Base-by-base conservation (phyloP, 2,888 invertebrate species). In the Gymnocheta viridis region DNA sequence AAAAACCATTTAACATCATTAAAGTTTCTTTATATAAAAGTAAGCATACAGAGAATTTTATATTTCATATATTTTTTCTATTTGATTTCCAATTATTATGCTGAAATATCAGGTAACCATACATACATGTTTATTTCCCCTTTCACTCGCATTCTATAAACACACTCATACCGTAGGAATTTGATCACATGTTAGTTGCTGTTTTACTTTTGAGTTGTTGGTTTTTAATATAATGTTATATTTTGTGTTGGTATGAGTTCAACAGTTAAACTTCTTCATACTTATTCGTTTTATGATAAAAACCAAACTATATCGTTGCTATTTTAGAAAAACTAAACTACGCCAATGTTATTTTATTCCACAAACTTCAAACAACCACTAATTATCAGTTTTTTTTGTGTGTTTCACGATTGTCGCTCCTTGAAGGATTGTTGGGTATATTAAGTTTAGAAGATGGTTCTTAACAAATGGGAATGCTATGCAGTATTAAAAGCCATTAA, bases 1-100 rank as follows among this genome's bases (percentile, higher is more conserved):
- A 84, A 84, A 84, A 84, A 84, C 58, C 77, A 84, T 84, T 84
- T 73, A 77, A 81, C 72, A 81, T 84, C 77, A 84, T 84, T 84
- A 84, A 81, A 84, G 81, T 84, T 80, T 74, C 56, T 74, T 32
- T 49, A 27, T 35, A 47, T 73, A 27, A 41, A 56, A 35, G 17
- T 38, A 17, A 22, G 17, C 9, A 32, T 12, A 58, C 6, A 27
- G 35, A 22, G 35, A 67, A 47, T 29, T 38, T 64, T 41, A 12
- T n/a, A 41, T 66, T 41, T 79, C 29, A 12, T n/a, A 41, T 66
- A 32, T 79, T 56, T 64, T 62, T 77, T 49, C n/a, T 72, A 19
- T 74, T 80, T 64, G 60, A 70, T 76, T 82, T 47, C 49, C 54
- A 64, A 79, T 81, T 76, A 76, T 83, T 81, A 81, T 73, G 62